Evolutionary conservation across 2,797 vertebrate species (phyloP).

Genomic region (Pangasius djambal): DNA sequence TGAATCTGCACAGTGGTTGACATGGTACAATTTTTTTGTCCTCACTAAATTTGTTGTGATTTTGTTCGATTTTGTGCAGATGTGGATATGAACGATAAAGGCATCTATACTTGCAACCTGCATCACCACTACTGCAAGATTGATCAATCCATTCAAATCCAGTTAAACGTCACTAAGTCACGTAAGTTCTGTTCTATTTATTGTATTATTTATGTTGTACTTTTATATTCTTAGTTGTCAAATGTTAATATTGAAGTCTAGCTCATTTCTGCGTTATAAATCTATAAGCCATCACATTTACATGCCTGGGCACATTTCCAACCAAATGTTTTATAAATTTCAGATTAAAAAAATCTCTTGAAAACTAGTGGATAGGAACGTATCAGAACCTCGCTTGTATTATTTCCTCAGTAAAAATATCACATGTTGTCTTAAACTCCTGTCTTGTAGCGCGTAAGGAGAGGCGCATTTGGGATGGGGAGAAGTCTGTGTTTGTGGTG

Average conservation of each 20-base stretch:
- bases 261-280: neutral
- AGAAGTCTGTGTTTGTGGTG: constrained; percentile 84
- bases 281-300: neutral
- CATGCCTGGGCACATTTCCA: neutral
- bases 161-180: constrained; percentile 83
- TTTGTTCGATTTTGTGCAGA: constrained; percentile 67
- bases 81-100: constrained; percentile 80
- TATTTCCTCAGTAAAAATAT: neutral
- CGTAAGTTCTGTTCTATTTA: constrained; percentile 69
- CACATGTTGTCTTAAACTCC: neutral
- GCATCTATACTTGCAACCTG: constrained; percentile 92
- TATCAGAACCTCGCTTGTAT: neutral
- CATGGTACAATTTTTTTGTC: neutral
- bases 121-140: constrained; percentile 97
- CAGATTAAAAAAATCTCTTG: neutral
- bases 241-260: neutral
- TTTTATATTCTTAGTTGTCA: neutral
- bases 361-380: neutral
- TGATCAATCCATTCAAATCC: constrained; percentile 85
- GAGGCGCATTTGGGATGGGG: constrained; percentile 85
- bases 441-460: constrained; percentile 76
- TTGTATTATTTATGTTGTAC: neutral
- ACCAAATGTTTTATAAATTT: neutral
- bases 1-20: neutral
- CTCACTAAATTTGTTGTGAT: constrained; percentile 22